A percentile compares a stretch with the other conserved stretches of the same genome.
These are phyloP conservation scores for Ivindomyrus marchei DNA, from an alignment of 2,113 vertebrate genomes.

Conservation along the genomic window DNA sequence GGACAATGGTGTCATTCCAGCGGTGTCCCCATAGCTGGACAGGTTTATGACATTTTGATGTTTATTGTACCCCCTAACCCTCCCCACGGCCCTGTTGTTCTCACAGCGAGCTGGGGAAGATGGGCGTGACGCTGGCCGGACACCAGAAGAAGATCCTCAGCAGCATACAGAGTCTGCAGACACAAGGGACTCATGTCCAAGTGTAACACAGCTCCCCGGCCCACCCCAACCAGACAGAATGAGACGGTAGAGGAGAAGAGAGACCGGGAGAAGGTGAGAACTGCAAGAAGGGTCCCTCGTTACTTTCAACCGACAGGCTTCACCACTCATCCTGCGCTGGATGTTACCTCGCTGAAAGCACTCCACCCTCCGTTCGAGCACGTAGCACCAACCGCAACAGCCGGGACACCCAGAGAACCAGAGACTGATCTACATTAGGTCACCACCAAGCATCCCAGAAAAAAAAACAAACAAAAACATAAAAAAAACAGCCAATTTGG, in stretches of 20 bases:
- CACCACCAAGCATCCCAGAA: conserved; percentile 41
- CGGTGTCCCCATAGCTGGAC: background rate
- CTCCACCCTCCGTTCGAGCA: conserved; percentile 43
- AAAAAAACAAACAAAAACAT: conserved; percentile 9
- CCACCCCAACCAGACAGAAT: background rate
- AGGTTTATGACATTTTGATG: background rate
- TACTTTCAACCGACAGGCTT: conserved; percentile 42
- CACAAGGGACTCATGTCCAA: conserved; percentile 50
- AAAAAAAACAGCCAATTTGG: conserved; percentile 44
- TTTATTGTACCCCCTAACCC: background rate
- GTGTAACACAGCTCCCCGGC: conserved; percentile 29
- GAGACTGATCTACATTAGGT: conserved; percentile 43
- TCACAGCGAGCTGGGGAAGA: conserved; percentile 88
- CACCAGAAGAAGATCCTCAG: conserved; percentile 99
- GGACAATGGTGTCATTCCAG: background rate
- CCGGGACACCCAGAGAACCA: conserved; percentile 31
- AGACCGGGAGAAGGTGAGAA: conserved; percentile 9
- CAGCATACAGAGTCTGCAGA: conserved; percentile 82
- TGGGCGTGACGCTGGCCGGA: conserved; percentile 87
- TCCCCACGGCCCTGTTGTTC: background rate
- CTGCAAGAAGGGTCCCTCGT: conserved; percentile 11
- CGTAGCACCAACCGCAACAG: conserved; percentile 35
- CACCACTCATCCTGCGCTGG: conserved; percentile 34
- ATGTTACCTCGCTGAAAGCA: conserved; percentile 34
- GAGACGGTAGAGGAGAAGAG: conserved; percentile 10